phyloP scores from a whole-genome alignment of 2,888 invertebrate species.

The Xanthia icteritia region DNA sequence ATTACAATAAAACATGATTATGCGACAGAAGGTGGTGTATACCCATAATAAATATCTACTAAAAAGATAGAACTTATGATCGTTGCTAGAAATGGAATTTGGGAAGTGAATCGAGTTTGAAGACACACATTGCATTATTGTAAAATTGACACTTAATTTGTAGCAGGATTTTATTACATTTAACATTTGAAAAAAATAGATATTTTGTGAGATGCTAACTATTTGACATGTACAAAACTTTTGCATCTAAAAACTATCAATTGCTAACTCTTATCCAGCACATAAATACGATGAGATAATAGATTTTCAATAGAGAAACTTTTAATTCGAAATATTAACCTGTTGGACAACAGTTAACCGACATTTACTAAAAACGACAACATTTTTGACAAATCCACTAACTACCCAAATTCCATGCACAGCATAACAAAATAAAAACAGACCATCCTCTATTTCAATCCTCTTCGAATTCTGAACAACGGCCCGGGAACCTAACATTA shows the following conservation, averaged over 20 bases:
- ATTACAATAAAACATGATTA: slow-evolving; percentile 66
- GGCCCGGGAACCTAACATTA: slow-evolving; percentile 62
- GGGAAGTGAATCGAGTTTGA: slow-evolving; percentile 34
- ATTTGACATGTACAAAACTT: slow-evolving; percentile 8
- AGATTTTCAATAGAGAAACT: neutral
- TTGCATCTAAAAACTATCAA: slow-evolving; percentile 16
- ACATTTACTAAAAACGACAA: neutral
- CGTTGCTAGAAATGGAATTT: slow-evolving; percentile 41
- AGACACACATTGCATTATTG: slow-evolving; percentile 31
- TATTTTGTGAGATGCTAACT: slow-evolving; percentile 8
- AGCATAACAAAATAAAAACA: slow-evolving; percentile 48
- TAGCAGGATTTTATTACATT: slow-evolving; percentile 17
- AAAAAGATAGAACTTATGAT: slow-evolving; percentile 61
- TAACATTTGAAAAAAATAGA: slow-evolving; percentile 7
- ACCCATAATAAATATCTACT: slow-evolving; percentile 66
- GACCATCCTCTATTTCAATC: slow-evolving; percentile 49
- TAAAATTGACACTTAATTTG: slow-evolving; percentile 42
- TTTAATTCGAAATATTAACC: neutral
- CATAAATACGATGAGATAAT: neutral
- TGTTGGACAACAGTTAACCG: neutral
- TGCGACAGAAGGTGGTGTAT: slow-evolving; percentile 51
- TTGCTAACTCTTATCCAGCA: neutral
- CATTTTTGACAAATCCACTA: slow-evolving; percentile 21
- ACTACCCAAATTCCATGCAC: slow-evolving; percentile 41
- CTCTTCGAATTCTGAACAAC: slow-evolving; percentile 50